A percentile compares a stretch with the other conserved stretches of the same genome.
Conservation (phyloP, 2,113 vertebrate species). For the Pseudopipra pipra region DNA sequence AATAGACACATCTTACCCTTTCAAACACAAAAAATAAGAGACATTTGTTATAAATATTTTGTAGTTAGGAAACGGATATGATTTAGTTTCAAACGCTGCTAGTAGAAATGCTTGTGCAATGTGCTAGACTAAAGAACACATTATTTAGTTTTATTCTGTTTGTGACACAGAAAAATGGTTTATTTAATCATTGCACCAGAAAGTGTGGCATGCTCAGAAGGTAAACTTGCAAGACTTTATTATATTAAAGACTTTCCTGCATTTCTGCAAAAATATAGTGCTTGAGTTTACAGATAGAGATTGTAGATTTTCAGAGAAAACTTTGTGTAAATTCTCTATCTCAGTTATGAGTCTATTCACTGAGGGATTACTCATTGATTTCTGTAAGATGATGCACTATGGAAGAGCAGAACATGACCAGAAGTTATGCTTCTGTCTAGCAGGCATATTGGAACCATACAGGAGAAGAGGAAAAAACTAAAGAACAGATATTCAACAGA, state of each 20-base stretch:
- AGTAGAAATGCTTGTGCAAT: neutral
- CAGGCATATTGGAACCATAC: neutral
- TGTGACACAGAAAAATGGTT: neutral
- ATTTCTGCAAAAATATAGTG: neutral
- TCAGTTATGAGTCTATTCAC: neutral
- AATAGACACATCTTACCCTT: neutral
- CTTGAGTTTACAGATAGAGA: neutral
- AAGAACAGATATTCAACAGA: neutral
- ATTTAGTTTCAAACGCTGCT: neutral
- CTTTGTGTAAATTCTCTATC: neutral
- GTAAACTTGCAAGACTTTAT: neutral
- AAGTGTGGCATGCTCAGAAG: neutral
- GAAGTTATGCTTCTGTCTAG: neutral
- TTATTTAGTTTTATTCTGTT: neutral
- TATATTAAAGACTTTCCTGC: neutral
- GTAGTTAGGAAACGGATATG: neutral
- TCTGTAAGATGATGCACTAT: neutral
- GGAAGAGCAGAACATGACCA: neutral
- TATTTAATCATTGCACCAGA: neutral
- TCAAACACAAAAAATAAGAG: neutral
- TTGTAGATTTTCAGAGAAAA: neutral
- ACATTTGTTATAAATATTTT: neutral
- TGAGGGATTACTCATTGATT: neutral
- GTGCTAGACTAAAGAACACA: neutral
- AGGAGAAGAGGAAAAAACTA: neutral